A percentile compares a stretch with the other conserved stretches of the same genome.
Evolutionary conservation across 2,113 vertebrate species (phyloP).

Genomic region (Heptranchias perlo): DNA sequence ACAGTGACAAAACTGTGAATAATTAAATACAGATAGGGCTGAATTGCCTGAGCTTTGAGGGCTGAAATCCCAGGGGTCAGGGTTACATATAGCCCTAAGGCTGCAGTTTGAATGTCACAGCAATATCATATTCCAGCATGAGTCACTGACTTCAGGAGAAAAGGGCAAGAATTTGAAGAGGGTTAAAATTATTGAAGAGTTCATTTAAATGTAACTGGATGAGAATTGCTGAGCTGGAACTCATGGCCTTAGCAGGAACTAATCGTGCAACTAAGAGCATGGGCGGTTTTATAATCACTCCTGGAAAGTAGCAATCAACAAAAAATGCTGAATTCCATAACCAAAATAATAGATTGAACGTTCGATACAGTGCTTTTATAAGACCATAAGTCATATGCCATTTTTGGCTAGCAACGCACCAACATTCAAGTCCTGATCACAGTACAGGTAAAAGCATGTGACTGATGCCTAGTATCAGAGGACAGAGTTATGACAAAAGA

Average conservation of each 20-base stretch:
- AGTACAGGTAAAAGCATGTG: background rate
- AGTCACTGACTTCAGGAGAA: background rate
- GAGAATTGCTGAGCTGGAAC: background rate
- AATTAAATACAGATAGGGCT: background rate
- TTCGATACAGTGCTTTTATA: background rate
- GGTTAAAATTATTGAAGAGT: background rate
- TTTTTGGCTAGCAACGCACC: too few species aligned
- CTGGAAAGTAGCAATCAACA: background rate
- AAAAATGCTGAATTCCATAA: background rate
- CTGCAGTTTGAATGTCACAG: background rate
- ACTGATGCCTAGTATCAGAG: too few species aligned
- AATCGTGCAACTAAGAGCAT: background rate
- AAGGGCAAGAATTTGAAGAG: background rate
- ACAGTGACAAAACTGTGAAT: background rate
- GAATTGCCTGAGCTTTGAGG: background rate
- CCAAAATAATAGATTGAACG: background rate
- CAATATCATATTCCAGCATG: background rate
- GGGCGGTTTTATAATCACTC: background rate
- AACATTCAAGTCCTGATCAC: background rate
- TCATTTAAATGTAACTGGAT: background rate
- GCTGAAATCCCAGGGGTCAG: background rate
- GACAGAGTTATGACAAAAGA: too few species aligned
- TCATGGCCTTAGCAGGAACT: background rate
- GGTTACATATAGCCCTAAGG: background rate
- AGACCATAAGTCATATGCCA: background rate